These are phyloP conservation scores for Acronicta psi DNA, from an alignment of 2,888 invertebrate species.

Conservation along the genomic window DNA sequence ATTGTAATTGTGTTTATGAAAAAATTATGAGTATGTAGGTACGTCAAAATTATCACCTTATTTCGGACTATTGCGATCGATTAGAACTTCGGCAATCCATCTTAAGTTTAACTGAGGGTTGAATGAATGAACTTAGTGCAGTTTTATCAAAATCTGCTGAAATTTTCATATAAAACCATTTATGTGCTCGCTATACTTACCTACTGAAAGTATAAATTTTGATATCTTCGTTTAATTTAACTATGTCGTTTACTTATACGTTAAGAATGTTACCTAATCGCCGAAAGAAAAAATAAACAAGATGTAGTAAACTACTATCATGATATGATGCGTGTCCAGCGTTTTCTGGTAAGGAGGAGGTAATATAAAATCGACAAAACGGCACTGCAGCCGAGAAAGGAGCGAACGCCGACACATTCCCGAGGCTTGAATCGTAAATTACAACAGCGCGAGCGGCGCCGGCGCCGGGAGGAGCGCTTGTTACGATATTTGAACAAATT, in stretches of 20 bases:
- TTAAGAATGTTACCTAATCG: constrained; percentile 47
- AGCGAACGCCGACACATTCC: constrained; percentile 84
- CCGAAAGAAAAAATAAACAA: constrained; percentile 58
- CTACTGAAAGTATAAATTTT: constrained; percentile 2
- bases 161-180: too few relatives aligned
- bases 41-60: too few relatives aligned
- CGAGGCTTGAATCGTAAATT: constrained; percentile 84
- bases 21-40: too few relatives aligned
- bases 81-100: too few relatives aligned
- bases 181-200: too few relatives aligned
- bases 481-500: constrained; percentile 89
- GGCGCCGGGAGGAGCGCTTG: constrained; percentile 87
- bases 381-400: constrained; percentile 70
- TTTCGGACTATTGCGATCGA: too few relatives aligned
- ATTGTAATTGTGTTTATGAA: too few relatives aligned
- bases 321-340: constrained; percentile 64
- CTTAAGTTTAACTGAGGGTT: too few relatives aligned
- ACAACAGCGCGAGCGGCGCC: constrained; percentile 82
- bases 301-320: constrained; percentile 59
- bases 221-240: constrained; percentile 4
- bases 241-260: constrained; percentile 20
- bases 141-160: too few relatives aligned
- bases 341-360: constrained; percentile 67
- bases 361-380: constrained; percentile 77
- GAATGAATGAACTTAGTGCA: too few relatives aligned